A percentile compares a stretch with the other conserved stretches of the same genome.
Conservation (phyloP, 2,797 vertebrate species). For the Amphiprion clarkii region DNA sequence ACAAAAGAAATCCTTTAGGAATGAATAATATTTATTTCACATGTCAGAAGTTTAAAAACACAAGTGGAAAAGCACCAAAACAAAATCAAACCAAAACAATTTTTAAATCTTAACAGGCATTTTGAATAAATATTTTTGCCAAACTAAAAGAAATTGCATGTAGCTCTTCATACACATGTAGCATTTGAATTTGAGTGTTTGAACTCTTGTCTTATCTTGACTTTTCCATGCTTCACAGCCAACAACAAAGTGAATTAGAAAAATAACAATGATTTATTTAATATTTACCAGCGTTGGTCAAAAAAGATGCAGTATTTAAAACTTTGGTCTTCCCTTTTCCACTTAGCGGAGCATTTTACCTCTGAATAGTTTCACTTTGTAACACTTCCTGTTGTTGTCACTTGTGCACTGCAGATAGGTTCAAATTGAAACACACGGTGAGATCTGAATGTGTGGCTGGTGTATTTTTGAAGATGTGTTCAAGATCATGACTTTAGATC, state of each 20-base stretch:
- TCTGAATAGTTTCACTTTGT: constrained; percentile 18
- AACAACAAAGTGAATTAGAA: background rate
- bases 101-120: background rate
- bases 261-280: background rate
- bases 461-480: constrained; percentile 1
- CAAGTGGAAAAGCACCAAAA: constrained; percentile 41
- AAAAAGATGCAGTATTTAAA: constrained; percentile 3
- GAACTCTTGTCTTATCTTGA: constrained; percentile 1
- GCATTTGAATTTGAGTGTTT: constrained; percentile 22
- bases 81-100: constrained; percentile 47
- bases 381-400: background rate
- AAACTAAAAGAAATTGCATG: background rate
- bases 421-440: background rate
- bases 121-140: constrained; percentile 29
- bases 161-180: constrained; percentile 45
- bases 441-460: background rate
- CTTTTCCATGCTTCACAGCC: background rate
- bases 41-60: background rate
- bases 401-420: background rate
- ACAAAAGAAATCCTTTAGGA: constrained; percentile 2
- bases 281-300: background rate
- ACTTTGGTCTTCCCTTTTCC: background rate
- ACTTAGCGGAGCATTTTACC: background rate
- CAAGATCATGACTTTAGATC: background rate
- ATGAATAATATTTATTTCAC: background rate